Percentiles rank a stretch among this genome's conserved stretches.
Evolutionary conservation across 2,113 vertebrate genomes (phyloP).

Genomic region (Vanacampus margaritifer): DNA sequence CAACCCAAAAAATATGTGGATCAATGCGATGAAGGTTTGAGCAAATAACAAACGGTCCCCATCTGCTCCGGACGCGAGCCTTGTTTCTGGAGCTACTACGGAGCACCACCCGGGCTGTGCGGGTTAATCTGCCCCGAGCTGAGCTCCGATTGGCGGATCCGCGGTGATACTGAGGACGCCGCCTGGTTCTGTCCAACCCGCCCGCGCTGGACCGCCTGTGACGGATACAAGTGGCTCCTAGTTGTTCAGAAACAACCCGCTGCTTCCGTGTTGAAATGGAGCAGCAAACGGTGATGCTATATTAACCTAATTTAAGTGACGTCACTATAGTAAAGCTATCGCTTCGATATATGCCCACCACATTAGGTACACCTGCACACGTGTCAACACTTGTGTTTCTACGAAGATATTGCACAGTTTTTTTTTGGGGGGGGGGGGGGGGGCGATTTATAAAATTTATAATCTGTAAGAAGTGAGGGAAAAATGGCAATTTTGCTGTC

Average conservation of each 20-base stretch:
- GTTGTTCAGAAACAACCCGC: not conserved
- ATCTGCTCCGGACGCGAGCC: slow-evolving; percentile 14
- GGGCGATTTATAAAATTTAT: too few species aligned
- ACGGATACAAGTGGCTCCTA: not conserved
- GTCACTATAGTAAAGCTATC: not conserved
- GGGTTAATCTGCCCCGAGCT: slow-evolving; percentile 59
- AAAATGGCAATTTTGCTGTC: too few species aligned
- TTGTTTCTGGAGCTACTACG: slow-evolving; percentile 46
- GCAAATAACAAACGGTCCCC: slow-evolving; percentile 2
- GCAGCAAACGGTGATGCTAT: not conserved
- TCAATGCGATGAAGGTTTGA: not conserved
- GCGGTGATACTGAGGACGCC: slow-evolving; percentile 55
- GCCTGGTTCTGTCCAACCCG: slow-evolving; percentile 60
- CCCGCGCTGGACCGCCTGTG: slow-evolving; percentile 46
- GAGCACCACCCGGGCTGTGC: slow-evolving; percentile 41
- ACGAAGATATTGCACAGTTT: too few species aligned
- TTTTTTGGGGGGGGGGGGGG: too few species aligned
- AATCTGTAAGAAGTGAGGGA: too few species aligned
- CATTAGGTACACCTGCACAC: not conserved
- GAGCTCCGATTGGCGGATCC: slow-evolving; percentile 65
- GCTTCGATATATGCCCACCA: not conserved
- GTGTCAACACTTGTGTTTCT: not conserved
- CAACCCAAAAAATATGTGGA: not conserved
- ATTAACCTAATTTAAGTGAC: not conserved
- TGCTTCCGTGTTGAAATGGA: not conserved